A percentile compares a stretch with the other conserved stretches of the same genome.
These are phyloP conservation scores for Galaxea fascicularis DNA, from an alignment of 92 coral and sea anemone species.

Conservation along the genomic window DNA sequence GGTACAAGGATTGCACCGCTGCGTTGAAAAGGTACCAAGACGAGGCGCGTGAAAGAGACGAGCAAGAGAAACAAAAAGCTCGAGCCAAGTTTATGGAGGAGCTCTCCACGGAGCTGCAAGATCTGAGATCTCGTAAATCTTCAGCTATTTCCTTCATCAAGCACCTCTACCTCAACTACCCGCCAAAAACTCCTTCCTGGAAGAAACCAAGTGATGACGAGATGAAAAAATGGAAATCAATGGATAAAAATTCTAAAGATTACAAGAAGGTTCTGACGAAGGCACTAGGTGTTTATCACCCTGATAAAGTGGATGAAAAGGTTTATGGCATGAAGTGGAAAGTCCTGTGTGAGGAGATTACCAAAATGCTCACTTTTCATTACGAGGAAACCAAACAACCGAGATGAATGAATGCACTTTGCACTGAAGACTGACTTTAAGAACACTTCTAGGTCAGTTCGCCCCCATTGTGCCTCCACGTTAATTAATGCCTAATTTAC, in stretches of 20 bases:
- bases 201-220: conserved; percentile 65
- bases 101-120: conserved; percentile 70
- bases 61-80: conserved; percentile 57
- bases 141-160: conserved; percentile 52
- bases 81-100: conserved; percentile 62
- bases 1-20: conserved; percentile 79
- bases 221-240: conserved; percentile 29
- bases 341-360: conserved; percentile 82
- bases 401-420: not conserved
- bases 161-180: conserved; percentile 73
- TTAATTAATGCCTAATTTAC: too few species aligned
- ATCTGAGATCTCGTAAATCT: conserved; percentile 57
- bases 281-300: conserved; percentile 78
- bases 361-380: conserved; percentile 70
- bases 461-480: too few species aligned
- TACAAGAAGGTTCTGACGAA: conserved; percentile 60
- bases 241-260: not conserved
- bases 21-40: conserved; percentile 76
- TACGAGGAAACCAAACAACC: conserved; percentile 68
- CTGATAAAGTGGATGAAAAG: conserved; percentile 75
- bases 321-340: conserved; percentile 88
- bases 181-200: conserved; percentile 74
- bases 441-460: too few species aligned
- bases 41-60: conserved; percentile 72
- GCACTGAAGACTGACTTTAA: not conserved